These are phyloP conservation scores for Eutolmus rufibarbis DNA, from an alignment of 2,888 invertebrate species.

Conservation along the genomic window DNA sequence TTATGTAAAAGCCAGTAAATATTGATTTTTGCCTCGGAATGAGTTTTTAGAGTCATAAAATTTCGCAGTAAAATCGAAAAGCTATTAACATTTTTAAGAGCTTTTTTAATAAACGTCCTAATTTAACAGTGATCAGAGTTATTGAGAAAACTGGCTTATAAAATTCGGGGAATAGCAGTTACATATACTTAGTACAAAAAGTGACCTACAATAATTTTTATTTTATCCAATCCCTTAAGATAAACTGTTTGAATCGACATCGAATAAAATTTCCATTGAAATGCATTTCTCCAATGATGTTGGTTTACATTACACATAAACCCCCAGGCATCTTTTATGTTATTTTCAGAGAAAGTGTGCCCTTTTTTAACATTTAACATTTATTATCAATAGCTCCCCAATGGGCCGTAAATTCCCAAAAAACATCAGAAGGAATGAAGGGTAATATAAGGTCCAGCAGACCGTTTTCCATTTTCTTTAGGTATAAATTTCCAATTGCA, in stretches of 20 bases:
- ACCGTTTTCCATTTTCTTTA: not conserved
- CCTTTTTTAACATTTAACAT: not conserved
- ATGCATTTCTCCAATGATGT: not conserved
- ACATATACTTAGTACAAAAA: not conserved
- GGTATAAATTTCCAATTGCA: not conserved
- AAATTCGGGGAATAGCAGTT: not conserved
- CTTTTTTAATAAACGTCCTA: not conserved
- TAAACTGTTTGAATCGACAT: not conserved
- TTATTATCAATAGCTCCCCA: not conserved
- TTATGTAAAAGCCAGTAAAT: too few species aligned
- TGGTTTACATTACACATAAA: not conserved
- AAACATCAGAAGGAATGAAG: not conserved
- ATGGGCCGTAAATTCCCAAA: not conserved
- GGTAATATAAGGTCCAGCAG: not conserved
- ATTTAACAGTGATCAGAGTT: not conserved
- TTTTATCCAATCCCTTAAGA: not conserved
- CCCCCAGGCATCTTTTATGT: not conserved
- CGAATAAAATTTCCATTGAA: not conserved
- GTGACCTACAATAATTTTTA: not conserved
- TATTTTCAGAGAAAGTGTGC: not conserved
- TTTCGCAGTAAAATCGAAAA: not conserved
- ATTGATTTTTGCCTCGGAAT: not conserved
- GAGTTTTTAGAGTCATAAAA: not conserved
- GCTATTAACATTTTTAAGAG: not conserved
- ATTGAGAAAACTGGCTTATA: not conserved